These are phyloP conservation scores for Morone chrysops DNA, from an alignment of 2,113 vertebrate species.

Conservation along the genomic window DNA sequence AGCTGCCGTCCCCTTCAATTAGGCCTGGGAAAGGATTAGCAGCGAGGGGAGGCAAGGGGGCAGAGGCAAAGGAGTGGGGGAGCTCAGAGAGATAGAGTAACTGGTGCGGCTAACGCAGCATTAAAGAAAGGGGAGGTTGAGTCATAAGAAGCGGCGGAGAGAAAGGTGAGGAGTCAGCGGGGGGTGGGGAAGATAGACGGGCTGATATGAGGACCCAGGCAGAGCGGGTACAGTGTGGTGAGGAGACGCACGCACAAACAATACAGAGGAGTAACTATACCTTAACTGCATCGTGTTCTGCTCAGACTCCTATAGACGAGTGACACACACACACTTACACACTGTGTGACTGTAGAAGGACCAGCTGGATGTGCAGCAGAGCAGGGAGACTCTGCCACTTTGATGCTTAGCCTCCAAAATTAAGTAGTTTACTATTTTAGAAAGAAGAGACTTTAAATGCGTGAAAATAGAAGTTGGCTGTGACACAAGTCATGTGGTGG, in stretches of 20 bases:
- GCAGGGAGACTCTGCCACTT: slow-evolving; percentile 2
- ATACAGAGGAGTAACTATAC: slow-evolving; percentile 36
- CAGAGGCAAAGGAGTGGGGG: slow-evolving; percentile 28
- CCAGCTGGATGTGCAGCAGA: slow-evolving; percentile 4
- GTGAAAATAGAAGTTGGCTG: not conserved
- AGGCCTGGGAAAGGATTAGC: slow-evolving; percentile 60
- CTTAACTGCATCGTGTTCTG: slow-evolving; percentile 32
- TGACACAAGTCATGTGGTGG: not conserved
- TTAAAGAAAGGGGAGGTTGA: slow-evolving; percentile 64
- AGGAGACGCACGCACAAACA: slow-evolving; percentile 28
- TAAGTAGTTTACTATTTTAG: slow-evolving; percentile 1
- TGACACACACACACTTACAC: slow-evolving; percentile 16
- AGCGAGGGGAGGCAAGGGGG: slow-evolving; percentile 21
- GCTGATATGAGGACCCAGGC: slow-evolving; percentile 66
- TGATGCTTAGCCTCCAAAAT: slow-evolving; percentile 23
- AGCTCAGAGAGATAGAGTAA: slow-evolving; percentile 56
- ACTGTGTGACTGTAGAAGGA: slow-evolving; percentile 15
- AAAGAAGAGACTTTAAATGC: not conserved
- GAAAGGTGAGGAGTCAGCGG: slow-evolving; percentile 64
- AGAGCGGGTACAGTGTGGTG: slow-evolving; percentile 4
- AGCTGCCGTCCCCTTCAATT: slow-evolving; percentile 72
- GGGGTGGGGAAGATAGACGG: slow-evolving; percentile 59
- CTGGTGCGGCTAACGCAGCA: slow-evolving; percentile 55
- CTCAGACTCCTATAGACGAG: slow-evolving; percentile 23
- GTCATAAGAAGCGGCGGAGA: slow-evolving; percentile 52